Conservation (phyloP, 53 echinoderm and acorn worm genomes). For the Actinopyga echinites region DNA sequence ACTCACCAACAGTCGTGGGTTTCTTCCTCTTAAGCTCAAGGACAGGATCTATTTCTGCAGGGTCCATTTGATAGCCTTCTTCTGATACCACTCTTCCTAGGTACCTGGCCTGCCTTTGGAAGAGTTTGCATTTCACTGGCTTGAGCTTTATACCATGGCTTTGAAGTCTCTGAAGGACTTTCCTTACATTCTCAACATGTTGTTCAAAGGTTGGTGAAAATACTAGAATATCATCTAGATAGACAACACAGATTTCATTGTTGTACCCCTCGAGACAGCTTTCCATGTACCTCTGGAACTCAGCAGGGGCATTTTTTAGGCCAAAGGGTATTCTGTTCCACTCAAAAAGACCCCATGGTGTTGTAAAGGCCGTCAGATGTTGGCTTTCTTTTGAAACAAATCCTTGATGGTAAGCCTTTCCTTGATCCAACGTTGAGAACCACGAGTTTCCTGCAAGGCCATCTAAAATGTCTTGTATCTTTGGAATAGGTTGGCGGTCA, state of each 20-base stretch:
- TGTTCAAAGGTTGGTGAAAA: conserved; percentile 49
- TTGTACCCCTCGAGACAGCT: conserved; percentile 39
- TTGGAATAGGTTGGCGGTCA: conserved; percentile 58
- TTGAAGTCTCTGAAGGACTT: conserved; percentile 45
- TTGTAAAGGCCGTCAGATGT: conserved; percentile 34
- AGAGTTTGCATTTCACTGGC: conserved; percentile 50
- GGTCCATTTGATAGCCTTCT: conserved; percentile 44
- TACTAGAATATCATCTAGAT: conserved; percentile 65
- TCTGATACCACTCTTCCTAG: conserved; percentile 53
- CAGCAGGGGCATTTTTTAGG: conserved; percentile 62
- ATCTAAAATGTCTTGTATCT: conserved; percentile 56
- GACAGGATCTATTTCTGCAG: conserved; percentile 42
- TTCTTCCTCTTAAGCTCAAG: conserved; percentile 27
- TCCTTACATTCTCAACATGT: conserved; percentile 50
- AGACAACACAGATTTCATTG: conserved; percentile 44
- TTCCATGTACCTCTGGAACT: conserved; percentile 62
- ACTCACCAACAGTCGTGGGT: conserved; percentile 53
- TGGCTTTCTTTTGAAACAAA: conserved; percentile 25
- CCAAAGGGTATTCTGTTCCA: conserved; percentile 58
- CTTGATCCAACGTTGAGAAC: conserved; percentile 46
- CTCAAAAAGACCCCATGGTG: conserved; percentile 34
- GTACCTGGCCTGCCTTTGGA: conserved; percentile 47
- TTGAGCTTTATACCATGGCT: conserved; percentile 62
- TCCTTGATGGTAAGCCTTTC: conserved; percentile 53
- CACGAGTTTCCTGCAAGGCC: conserved; percentile 38